Evolutionary conservation across 1,140 invertebrate genomes (phyloP).

Genomic region (Diprion similis): DNA sequence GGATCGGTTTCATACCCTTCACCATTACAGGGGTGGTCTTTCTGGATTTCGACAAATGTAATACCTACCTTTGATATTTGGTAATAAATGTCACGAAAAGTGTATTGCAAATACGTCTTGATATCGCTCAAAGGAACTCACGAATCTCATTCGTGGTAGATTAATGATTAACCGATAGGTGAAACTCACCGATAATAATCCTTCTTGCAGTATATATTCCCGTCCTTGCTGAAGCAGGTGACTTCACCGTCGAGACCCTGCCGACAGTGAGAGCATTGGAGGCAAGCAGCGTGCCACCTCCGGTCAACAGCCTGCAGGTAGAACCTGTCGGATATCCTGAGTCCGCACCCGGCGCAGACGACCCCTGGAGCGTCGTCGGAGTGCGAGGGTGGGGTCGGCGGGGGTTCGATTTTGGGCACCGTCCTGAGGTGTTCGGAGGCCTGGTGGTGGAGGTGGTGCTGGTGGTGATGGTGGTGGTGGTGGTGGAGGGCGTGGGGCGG

Average conservation of each 20-base stretch:
- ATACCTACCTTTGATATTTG: too few species aligned
- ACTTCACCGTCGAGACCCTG: conserved; percentile 88
- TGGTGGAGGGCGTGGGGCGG: conserved; percentile 47
- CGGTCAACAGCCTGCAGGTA: conserved; percentile 92
- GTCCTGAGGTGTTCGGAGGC: conserved; percentile 50
- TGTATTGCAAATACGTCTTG: too few species aligned
- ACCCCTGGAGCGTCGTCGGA: conserved; percentile 59
- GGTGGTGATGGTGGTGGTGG: conserved; percentile 43
- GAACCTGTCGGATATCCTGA: conserved; percentile 85
- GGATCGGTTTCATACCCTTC: too few species aligned
- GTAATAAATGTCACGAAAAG: too few species aligned
- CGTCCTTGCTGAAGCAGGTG: conserved; percentile 92
- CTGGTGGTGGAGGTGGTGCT: conserved; percentile 46
- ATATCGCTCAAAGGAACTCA: too few species aligned
- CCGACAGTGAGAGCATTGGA: conserved; percentile 91
- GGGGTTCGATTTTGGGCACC: conserved; percentile 64
- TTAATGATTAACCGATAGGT: conserved; percentile 5
- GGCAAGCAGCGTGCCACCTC: conserved; percentile 90
- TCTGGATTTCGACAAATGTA: too few species aligned
- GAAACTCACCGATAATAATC: conserved; percentile 93
- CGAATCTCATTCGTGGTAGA: too few species aligned
- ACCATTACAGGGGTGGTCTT: too few species aligned
- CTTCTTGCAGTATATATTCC: conserved; percentile 96
- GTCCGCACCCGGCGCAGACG: conserved; percentile 86
- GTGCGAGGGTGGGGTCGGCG: conserved; percentile 59